Percentiles rank a stretch among this genome's conserved stretches.
Evolutionary conservation across 92 coral and sea anemone species (phyloP).

Genomic region (Galaxea fascicularis): DNA sequence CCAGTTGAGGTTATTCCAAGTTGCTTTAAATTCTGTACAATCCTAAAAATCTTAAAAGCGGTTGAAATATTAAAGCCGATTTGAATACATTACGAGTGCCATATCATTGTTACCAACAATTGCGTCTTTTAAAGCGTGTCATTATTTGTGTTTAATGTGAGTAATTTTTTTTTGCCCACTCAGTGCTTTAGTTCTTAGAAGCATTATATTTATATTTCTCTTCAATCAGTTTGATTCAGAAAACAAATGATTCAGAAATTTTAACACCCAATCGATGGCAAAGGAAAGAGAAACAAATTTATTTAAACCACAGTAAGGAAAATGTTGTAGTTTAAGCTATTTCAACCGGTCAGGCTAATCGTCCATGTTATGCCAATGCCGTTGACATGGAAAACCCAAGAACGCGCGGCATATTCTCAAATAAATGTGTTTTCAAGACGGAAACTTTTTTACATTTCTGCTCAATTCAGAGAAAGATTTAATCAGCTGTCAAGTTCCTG

Average conservation of each 20-base stretch:
- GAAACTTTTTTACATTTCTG: not conserved
- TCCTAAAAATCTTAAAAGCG: not conserved
- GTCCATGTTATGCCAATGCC: not conserved
- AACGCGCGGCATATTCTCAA: not conserved
- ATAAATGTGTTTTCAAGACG: conserved; percentile 6
- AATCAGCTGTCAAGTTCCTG: not conserved
- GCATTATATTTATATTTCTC: too few relatives aligned
- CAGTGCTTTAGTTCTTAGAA: too few relatives aligned
- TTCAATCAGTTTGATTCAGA: too few relatives aligned
- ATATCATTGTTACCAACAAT: not conserved
- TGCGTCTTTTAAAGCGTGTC: not conserved
- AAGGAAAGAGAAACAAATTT: too few relatives aligned
- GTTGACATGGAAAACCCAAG: not conserved
- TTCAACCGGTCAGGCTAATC: not conserved
- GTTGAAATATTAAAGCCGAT: not conserved
- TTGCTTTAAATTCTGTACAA: not conserved
- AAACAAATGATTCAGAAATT: too few relatives aligned
- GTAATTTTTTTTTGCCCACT: too few relatives aligned
- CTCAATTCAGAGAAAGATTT: not conserved
- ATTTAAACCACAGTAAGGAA: too few relatives aligned
- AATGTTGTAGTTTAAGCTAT: too few relatives aligned
- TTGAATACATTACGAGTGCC: not conserved
- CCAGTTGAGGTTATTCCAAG: not conserved
- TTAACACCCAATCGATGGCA: too few relatives aligned
- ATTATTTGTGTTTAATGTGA: not conserved